Base-by-base conservation (phyloP, 2,888 invertebrate genomes). In the Leucophenga montana region DNA sequence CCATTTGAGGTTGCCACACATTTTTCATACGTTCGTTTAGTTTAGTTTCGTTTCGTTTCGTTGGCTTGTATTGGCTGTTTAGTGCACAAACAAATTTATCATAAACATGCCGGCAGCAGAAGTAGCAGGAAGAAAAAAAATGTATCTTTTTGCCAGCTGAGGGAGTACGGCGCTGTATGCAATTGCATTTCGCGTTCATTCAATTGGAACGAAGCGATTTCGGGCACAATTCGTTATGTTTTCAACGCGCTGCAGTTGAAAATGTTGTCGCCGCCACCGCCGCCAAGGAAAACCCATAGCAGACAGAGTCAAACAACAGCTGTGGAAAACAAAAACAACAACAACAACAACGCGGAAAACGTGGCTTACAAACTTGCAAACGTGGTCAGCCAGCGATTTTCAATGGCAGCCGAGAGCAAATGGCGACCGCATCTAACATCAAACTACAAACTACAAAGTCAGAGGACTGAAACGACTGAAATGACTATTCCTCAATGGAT, bases 191-290 rank as follows among this genome's bases (percentile, higher is more conserved):
- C 78, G 81, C 79, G 71, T 74, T 78, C 85, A 86, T 83, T 86
- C 86, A 86, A 85, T 85, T 85, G 86, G 85, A 86, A 86, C 85
- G 86, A 86, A 85, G 74, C 83, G 86, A 86, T 85, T 86, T 86
- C 80, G 77, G 77, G 81, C 80, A 78, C 83, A 77, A 84, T 83
- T 84, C 83, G 85, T 82, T 83, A 77, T 83, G 83, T 83, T 84
- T 79, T 84, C 78, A 79, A 76, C 77, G 77, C 79, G 61, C 13
- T 4, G 4, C 27, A 27, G 27, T 27, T 4, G 27, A n/a, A n/a
- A n/a, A n/a, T n/a, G n/a, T n/a, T n/a, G n/a, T n/a, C n/a, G n/a
- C n/a, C n/a, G n/a, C n/a, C n/a, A n/a, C n/a, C n/a, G n/a, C n/a
- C 57, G 57, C 57, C 14, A 14, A 33, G 59, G 33, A 59, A 59